phyloP scores from a whole-genome alignment of 2,797 vertebrate species.

The Capromys pilorides region DNA sequence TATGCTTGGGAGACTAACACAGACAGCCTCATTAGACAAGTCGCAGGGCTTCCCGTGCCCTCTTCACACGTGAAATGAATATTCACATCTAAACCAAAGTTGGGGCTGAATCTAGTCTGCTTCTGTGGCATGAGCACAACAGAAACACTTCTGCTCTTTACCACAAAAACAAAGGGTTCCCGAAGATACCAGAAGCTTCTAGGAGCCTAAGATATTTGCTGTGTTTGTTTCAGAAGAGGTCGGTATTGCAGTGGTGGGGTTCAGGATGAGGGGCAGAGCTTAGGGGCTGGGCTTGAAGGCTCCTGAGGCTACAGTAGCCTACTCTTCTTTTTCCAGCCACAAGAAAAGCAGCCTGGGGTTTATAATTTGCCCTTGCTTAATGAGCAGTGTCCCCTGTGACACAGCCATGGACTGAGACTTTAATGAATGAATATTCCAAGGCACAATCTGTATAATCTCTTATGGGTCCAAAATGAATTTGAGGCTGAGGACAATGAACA shows the following conservation, averaged over 20 bases:
- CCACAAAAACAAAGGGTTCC: not conserved
- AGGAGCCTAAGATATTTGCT: not conserved
- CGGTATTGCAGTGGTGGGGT: not conserved
- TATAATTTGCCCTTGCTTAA: not conserved
- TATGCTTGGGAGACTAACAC: not conserved
- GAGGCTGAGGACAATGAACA: not conserved
- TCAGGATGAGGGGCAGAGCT: not conserved
- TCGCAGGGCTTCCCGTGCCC: fast-evolving
- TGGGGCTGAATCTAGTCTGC: not conserved
- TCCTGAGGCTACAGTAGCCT: not conserved
- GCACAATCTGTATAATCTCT: not conserved
- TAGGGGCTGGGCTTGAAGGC: not conserved
- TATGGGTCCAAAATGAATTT: not conserved
- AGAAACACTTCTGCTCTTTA: not conserved
- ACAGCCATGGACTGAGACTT: not conserved
- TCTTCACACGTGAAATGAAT: too few species aligned
- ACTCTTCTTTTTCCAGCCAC: not conserved
- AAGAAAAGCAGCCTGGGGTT: not conserved
- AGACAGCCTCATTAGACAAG: not conserved
- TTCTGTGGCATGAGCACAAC: not conserved
- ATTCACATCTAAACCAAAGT: not conserved
- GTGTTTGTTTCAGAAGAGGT: not conserved
- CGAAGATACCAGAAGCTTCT: not conserved
- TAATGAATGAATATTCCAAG: not conserved
- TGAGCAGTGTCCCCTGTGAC: not conserved